Conservation (phyloP, 2,797 vertebrate species). For the Hoplostethus atlanticus region DNA sequence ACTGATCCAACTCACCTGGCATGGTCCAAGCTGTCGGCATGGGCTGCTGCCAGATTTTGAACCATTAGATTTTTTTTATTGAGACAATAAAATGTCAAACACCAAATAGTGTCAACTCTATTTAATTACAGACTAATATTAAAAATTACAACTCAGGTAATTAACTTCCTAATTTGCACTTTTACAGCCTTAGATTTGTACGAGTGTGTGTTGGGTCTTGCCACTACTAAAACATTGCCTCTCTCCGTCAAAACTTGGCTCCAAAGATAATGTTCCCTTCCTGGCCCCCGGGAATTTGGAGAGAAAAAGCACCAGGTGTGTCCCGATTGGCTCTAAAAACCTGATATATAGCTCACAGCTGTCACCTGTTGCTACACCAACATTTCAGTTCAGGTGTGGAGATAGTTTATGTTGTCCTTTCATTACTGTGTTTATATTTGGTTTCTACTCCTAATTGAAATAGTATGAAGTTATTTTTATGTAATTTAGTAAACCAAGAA, state of each 20-base stretch:
- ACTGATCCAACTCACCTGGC: background rate
- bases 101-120: background rate
- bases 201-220: too few relatives aligned
- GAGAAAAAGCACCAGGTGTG: background rate
- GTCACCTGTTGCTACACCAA: background rate
- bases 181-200: too few relatives aligned
- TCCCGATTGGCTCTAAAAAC: too few relatives aligned
- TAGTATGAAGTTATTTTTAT: background rate
- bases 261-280: too few relatives aligned
- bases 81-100: background rate
- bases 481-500: slow-evolving; percentile 9
- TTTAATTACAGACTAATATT: background rate
- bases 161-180: too few relatives aligned
- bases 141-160: too few relatives aligned
- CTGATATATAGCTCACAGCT: background rate
- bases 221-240: background rate
- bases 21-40: background rate
- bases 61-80: background rate
- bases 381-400: background rate
- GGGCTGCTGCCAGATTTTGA: slow-evolving; percentile 14
- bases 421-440: background rate
- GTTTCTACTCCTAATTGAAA: background rate
- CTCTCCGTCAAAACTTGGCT: too few relatives aligned
- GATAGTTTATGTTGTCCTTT: background rate
- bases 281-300: too few relatives aligned